A percentile compares a stretch with the other conserved stretches of the same genome.
Evolutionary conservation across 2,113 vertebrate genomes (phyloP).

Genomic region (Poecile atricapillus): DNA sequence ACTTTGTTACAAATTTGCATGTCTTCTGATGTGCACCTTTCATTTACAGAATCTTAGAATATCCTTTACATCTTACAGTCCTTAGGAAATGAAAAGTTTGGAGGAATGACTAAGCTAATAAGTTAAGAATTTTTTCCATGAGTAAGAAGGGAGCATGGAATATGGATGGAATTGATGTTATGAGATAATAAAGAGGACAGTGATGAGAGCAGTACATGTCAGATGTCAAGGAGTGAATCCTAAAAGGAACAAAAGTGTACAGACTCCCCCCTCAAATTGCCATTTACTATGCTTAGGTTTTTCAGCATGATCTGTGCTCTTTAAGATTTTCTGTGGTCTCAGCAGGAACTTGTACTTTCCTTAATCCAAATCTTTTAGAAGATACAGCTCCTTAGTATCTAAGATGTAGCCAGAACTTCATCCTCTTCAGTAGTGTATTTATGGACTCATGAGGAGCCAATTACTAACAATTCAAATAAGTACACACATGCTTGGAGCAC

Average conservation of each 20-base stretch:
- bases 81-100: neutral
- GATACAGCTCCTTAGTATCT: neutral
- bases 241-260: neutral
- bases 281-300: neutral
- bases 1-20: neutral
- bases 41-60: neutral
- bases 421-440: neutral
- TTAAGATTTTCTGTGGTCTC: neutral
- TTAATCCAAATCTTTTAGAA: neutral
- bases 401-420: neutral
- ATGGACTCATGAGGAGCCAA: neutral
- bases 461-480: neutral
- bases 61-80: neutral
- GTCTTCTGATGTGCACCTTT: neutral
- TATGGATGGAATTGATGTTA: neutral
- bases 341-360: neutral
- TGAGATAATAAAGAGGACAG: neutral
- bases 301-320: neutral
- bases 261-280: neutral
- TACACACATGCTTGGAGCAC: neutral
- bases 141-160: neutral
- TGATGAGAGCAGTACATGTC: neutral
- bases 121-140: neutral
- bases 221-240: neutral
- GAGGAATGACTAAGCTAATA: neutral